phyloP scores from a whole-genome alignment of 2,113 vertebrate genomes.

The Tragulus kanchil region DNA sequence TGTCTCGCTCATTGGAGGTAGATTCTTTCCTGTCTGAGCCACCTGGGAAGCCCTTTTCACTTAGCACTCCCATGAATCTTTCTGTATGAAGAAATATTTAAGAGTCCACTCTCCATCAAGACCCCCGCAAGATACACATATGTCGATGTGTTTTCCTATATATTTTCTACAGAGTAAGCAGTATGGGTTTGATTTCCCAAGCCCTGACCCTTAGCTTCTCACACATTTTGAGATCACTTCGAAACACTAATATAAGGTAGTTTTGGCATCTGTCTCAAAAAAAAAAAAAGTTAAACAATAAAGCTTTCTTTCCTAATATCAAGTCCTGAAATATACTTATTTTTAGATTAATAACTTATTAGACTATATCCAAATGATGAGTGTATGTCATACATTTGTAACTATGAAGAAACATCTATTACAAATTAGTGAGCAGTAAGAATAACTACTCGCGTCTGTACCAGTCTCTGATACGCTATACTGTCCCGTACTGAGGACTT shows the following conservation, averaged over 20 bases:
- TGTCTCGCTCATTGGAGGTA: background rate
- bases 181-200: no score
- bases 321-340: constrained; percentile 8
- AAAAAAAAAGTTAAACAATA: background rate
- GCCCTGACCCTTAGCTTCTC: background rate
- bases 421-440: constrained; percentile 50
- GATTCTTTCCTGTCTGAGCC: background rate
- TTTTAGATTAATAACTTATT: constrained; percentile 55
- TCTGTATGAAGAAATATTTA: no score
- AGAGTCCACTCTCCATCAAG: no score
- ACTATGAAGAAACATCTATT: constrained; percentile 29
- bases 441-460: background rate
- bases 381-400: background rate
- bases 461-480: background rate
- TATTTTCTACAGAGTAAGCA: no score
- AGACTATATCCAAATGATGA: constrained; percentile 29
- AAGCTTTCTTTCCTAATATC: background rate
- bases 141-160: no score
- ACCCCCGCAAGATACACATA: no score
- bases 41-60: no score
- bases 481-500: background rate
- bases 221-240: background rate
- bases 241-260: no score
- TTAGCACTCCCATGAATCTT: no score
- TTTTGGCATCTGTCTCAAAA: background rate